Evolutionary conservation across 2,113 vertebrate genomes (phyloP), one percentile per base, ranked within the genome.

Genomic region (Budorcas taxicolor): DNA sequence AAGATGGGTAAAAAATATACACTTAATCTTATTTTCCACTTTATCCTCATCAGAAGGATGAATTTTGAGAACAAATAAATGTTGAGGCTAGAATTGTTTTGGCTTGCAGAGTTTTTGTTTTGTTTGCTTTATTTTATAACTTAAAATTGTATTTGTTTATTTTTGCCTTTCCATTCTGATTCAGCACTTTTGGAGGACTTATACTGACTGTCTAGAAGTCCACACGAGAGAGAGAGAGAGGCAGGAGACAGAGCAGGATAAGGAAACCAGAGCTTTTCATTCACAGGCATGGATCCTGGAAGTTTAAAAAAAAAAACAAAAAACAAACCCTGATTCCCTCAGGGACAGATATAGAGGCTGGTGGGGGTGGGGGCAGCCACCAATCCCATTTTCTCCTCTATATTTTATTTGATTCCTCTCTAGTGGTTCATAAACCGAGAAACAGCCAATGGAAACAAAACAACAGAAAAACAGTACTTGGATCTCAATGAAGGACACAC

Each of bases 231-330:
- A 71, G 5, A 71, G 5, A 71, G 53, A 82, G 62, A 62, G 13
- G 47, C 33, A 43, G 8, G 47, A 16, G 31, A 21, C 47, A 33
- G n/a, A 71, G 62, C 36, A 36, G 47, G 14, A 21, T 27, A 16
- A 62, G 76, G 89, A 96, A 58, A 96, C 60, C 94, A 96, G 33
- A 47, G 11, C 53, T 83, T 89, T 90, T 83, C 93, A 43, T 81
- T 89, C 55, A 53, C 14, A 87, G 90, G n/a, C 25, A 21, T 36
- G 52, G 31, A 58, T 84, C 52, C 45, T 52, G 29, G 64, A 87
- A 29, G 21, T 40, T 62, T 43, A 92, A 80, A 67, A 67, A 19
- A 16, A 43, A 87, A 87, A 33, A n/a, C n/a, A n/a, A 62, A 15
- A 2, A 29, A 13, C 3, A 71, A 87, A 90, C 33, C 15, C 40